Base-by-base conservation (phyloP, 1,140 invertebrate species). In the Sinella curviseta region DNA sequence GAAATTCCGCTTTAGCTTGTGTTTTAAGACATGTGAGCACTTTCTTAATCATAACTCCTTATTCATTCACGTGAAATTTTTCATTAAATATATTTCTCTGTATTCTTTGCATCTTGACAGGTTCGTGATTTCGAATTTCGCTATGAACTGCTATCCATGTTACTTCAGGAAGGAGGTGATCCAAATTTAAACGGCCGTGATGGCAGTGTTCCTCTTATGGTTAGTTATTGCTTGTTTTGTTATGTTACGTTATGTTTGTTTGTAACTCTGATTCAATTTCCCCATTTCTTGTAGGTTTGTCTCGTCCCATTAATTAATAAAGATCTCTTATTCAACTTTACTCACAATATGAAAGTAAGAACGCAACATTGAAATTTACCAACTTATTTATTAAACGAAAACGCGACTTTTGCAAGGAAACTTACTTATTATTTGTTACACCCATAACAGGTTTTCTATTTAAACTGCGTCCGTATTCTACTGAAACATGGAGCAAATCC, bases 261-360 rank as follows among this genome's bases (percentile, higher is more conserved):
- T 20, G 39, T 48, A 12, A 12, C 39, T 48, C 39, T 12, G 39
- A 20, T 48, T 48, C 39, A 8, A 91, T 92, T 30, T 91, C 92
- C 8, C n/a, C n/a, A n/a, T n/a, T n/a, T n/a, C n/a, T n/a, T n/a
- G n/a, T n/a, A n/a, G n/a, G n/a, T 93, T 12, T 91, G 92, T 83
- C 86, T 93, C 20, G 92, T 93, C 28, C 92, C 92, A 35, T 87
- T 93, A 8, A 93, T 93, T 54, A 93, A 93, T 84, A 93, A 93
- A 84, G 92, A 93, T 87, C 91, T 91, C 48, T 84, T 93, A 54
- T 92, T 92, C 86, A 91, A 92, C 85, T 92, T 92, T 83, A 92
- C 91, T 24, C 92, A 93, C 86, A 91, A 89, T 74, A 93, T 92
- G 90, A 93, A 93, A 87, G 91, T 91, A 84, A 84, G 82, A 48